Percentiles rank a stretch among this genome's conserved stretches.
phyloP scores from a whole-genome alignment of 2,113 vertebrate genomes.

The Brachyhypopomus gauderio region DNA sequence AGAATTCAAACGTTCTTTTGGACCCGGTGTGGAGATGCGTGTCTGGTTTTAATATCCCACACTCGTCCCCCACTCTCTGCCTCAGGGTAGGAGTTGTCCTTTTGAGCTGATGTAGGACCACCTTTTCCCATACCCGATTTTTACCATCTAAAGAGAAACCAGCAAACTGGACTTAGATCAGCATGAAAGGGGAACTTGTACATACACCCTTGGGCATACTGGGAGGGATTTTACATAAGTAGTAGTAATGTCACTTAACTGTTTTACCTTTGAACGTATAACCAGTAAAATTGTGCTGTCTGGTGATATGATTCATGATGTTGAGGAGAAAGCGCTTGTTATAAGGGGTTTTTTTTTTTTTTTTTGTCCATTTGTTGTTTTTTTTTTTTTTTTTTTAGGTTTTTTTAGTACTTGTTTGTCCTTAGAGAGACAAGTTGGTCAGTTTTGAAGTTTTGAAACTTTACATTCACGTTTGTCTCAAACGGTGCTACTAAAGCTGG shows the following conservation, averaged over 20 bases:
- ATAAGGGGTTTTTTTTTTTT: conserved; percentile 38
- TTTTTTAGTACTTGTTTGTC: conserved; percentile 31
- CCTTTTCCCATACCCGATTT: neutral
- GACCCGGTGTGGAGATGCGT: neutral
- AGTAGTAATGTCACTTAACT: conserved; percentile 44
- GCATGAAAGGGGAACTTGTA: conserved; percentile 2
- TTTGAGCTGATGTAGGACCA: conserved; percentile 32
- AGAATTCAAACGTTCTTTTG: neutral
- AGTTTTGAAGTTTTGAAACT: conserved; percentile 29
- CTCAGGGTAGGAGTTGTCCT: neutral
- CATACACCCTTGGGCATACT: neutral
- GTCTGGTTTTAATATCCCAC: neutral
- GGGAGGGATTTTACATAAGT: conserved; percentile 4
- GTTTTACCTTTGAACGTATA: conserved; percentile 41
- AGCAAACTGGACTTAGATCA: conserved; percentile 27
- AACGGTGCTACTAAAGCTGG: conserved; percentile 53
- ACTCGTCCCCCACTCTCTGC: neutral
- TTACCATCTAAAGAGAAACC: neutral
- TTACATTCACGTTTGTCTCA: conserved; percentile 42
- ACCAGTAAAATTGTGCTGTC: conserved; percentile 46
- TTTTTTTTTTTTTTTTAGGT: conserved; percentile 18
- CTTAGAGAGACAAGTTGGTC: neutral
- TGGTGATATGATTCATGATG: conserved; percentile 44
- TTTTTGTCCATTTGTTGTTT: conserved; percentile 35
- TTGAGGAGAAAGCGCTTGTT: conserved; percentile 51